Evolutionary conservation across 2,888 invertebrate species (phyloP).

Genomic region (Eubasilissa splendida): DNA sequence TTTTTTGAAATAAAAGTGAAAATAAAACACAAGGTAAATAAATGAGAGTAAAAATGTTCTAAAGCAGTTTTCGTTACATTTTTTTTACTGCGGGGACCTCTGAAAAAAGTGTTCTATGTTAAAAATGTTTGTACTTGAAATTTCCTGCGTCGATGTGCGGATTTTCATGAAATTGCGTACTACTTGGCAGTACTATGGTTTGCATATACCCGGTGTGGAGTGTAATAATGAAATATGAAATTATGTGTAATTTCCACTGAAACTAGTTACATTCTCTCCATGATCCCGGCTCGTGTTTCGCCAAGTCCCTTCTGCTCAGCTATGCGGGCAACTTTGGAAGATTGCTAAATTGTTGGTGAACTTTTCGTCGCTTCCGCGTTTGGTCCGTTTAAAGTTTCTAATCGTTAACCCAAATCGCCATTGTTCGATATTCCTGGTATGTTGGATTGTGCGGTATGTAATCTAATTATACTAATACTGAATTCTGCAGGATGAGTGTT

Average conservation of each 20-base stretch:
- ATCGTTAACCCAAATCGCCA: constrained; percentile 28
- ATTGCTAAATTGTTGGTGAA: constrained; percentile 25
- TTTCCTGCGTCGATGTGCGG: no score
- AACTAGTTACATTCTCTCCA: constrained; percentile 17
- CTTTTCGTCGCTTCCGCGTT: constrained; percentile 32
- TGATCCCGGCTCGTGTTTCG: not conserved
- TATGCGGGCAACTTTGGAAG: constrained; percentile 23
- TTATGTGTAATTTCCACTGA: not conserved
- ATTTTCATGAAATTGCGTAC: no score
- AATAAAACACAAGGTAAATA: no score
- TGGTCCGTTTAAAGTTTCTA: constrained; percentile 11
- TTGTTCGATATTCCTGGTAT: constrained; percentile 21
- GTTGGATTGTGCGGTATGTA: not conserved
- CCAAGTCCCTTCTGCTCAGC: constrained; percentile 10
- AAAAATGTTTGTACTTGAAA: no score
- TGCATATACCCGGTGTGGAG: no score
- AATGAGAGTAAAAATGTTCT: no score
- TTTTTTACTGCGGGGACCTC: no score
- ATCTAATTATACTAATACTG: constrained; percentile 8
- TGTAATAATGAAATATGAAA: no score
- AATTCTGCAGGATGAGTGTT: constrained; percentile 1
- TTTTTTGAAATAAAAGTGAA: no score
- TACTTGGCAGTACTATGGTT: no score
- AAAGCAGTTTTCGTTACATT: no score
- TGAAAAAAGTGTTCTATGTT: no score